These are phyloP conservation scores for Sinocyclocheilus anshuiensis DNA, from an alignment of 2,113 vertebrate species.

Conservation along the genomic window DNA sequence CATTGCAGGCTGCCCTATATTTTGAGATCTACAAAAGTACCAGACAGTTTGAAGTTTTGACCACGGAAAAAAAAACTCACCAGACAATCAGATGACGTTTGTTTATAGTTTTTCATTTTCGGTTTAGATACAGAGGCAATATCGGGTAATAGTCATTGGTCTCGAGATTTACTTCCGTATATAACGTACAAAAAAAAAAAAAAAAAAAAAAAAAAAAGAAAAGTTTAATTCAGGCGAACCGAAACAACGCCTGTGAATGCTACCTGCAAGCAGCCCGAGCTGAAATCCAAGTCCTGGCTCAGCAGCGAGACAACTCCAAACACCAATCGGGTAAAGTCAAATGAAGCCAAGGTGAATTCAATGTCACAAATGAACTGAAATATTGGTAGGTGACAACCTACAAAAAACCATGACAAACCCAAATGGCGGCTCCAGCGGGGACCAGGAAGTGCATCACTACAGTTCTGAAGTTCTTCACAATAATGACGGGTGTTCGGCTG, in stretches of 20 bases:
- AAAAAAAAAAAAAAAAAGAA: no score
- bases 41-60: not conserved
- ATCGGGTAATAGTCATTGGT: not conserved
- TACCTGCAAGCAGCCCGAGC: no score
- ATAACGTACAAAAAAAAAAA: not conserved
- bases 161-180: not conserved
- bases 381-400: slow-evolving; percentile 24
- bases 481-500: not conserved
- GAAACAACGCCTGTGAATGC: no score
- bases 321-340: no score
- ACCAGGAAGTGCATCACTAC: slow-evolving; percentile 9
- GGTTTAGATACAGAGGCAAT: not conserved
- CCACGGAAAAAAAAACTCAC: not conserved
- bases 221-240: no score
- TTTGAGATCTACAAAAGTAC: not conserved
- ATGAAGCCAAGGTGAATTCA: no score
- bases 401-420: not conserved
- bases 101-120: not conserved
- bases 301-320: no score
- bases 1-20: not conserved
- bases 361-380: no score
- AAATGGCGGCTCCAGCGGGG: not conserved
- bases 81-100: not conserved
- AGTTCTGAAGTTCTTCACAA: slow-evolving; percentile 60
- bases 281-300: no score